Evolutionary conservation across 2,888 invertebrate species (phyloP).

Genomic region (Proisotoma minuta): DNA sequence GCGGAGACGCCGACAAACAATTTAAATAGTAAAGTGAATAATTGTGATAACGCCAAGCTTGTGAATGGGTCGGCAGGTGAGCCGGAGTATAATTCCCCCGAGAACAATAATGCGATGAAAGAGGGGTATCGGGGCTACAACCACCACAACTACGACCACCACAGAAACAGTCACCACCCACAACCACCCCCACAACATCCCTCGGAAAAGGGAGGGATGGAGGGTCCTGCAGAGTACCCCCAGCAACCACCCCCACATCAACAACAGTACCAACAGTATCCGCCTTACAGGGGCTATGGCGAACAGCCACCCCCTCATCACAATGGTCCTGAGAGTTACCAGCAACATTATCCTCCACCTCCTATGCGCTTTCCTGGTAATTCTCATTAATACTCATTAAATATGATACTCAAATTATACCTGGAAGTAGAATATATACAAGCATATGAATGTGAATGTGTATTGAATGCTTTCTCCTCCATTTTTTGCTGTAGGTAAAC

Average conservation of each 20-base stretch:
- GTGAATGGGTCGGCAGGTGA: conserved; percentile 2
- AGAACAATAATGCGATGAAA: conserved; percentile 17
- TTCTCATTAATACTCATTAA: conserved; percentile 2
- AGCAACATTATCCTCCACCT: conserved; percentile 38
- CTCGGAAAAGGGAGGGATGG: neutral
- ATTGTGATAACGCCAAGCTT: conserved; percentile 11
- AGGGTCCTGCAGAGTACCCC: conserved; percentile 26
- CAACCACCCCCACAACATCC: neutral
- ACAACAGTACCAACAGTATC: conserved; percentile 36
- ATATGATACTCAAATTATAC: neutral
- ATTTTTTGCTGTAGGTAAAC: conserved; percentile 39
- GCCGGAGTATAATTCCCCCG: conserved; percentile 1
- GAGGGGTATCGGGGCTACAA: conserved; percentile 12
- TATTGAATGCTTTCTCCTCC: neutral
- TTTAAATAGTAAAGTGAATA: neutral
- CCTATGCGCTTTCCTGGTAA: conserved; percentile 47
- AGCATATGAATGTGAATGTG: neutral
- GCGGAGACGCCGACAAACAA: conserved; percentile 35
- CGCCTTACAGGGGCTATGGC: conserved; percentile 39
- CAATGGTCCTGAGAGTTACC: conserved; percentile 35
- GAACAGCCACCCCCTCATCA: conserved; percentile 38
- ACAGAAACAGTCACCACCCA: neutral
- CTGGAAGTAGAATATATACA: neutral
- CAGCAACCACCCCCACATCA: conserved; percentile 30
- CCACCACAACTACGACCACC: conserved; percentile 11